phyloP scores from a whole-genome alignment of 2,113 vertebrate species.

The Serranochromis macrocephalus region DNA sequence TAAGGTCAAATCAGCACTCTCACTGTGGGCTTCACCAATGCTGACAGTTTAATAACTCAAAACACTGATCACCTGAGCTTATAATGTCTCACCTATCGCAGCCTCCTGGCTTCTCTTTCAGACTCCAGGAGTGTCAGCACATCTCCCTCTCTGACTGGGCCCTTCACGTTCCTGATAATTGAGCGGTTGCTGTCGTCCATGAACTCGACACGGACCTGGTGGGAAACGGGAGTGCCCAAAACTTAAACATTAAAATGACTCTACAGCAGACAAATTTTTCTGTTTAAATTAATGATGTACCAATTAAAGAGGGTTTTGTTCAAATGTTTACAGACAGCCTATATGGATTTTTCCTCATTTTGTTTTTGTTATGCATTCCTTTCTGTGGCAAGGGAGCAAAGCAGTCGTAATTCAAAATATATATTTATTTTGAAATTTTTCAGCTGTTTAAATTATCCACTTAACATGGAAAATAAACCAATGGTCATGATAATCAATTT shows the following conservation, averaged over 20 bases:
- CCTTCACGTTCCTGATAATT: slow-evolving; percentile 98
- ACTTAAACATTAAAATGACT: neutral
- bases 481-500: neutral
- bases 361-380: neutral
- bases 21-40: neutral
- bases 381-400: neutral
- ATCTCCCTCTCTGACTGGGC: slow-evolving; percentile 92
- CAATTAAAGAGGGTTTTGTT: neutral
- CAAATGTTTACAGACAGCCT: neutral
- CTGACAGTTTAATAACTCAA: neutral
- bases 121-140: slow-evolving; percentile 96
- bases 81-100: slow-evolving; percentile 70
- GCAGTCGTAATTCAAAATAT: neutral
- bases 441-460: neutral
- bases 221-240: neutral
- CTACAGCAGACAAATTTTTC: neutral
- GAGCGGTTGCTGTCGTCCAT: slow-evolving; percentile 98
- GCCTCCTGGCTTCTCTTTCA: slow-evolving; percentile 90
- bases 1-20: neutral
- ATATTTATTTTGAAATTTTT: neutral
- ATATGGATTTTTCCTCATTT: neutral
- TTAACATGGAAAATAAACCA: neutral
- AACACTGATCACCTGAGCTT: neutral
- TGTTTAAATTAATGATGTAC: neutral
- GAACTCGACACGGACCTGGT: slow-evolving; percentile 92